These are phyloP conservation scores for Hapalemur alaotrensis DNA, from an alignment of 2,797 vertebrate genomes.

Conservation along the genomic window DNA sequence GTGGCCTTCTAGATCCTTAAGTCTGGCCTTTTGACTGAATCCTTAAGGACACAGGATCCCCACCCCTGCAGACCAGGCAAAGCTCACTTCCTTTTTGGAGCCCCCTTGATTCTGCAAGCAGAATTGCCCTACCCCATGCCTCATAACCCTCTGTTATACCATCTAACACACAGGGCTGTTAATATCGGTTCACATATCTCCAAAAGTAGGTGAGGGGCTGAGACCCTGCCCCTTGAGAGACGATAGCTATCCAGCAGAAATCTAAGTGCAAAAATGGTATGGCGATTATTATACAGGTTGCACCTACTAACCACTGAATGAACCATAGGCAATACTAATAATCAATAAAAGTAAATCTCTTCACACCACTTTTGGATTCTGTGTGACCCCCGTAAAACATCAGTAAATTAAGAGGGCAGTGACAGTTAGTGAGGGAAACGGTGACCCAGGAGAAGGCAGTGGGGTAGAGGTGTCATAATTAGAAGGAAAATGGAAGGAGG, in stretches of 20 bases:
- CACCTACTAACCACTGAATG: background rate
- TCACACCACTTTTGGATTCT: background rate
- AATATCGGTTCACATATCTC: background rate
- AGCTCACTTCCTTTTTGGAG: slow-evolving; percentile 42
- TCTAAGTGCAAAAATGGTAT: no score
- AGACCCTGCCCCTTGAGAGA: background rate
- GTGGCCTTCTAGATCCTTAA: no score
- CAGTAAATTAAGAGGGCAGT: background rate
- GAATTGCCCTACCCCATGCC: background rate
- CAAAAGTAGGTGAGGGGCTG: no score
- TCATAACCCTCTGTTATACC: background rate
- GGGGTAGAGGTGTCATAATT: fast-evolving
- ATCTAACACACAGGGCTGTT: background rate
- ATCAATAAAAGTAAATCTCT: background rate
- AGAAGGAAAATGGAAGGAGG: background rate
- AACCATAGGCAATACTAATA: background rate
- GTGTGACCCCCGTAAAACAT: background rate
- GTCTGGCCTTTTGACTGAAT: no score
- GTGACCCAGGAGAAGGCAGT: background rate
- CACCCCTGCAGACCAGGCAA: background rate
- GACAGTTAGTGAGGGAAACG: background rate
- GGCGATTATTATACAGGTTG: background rate
- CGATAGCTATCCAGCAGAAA: background rate
- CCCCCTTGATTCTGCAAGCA: background rate
- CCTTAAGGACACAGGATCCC: no score